Percentiles rank a stretch among this genome's conserved stretches.
phyloP scores from a whole-genome alignment of 2,113 vertebrate species.

The Malurus melanocephalus region DNA sequence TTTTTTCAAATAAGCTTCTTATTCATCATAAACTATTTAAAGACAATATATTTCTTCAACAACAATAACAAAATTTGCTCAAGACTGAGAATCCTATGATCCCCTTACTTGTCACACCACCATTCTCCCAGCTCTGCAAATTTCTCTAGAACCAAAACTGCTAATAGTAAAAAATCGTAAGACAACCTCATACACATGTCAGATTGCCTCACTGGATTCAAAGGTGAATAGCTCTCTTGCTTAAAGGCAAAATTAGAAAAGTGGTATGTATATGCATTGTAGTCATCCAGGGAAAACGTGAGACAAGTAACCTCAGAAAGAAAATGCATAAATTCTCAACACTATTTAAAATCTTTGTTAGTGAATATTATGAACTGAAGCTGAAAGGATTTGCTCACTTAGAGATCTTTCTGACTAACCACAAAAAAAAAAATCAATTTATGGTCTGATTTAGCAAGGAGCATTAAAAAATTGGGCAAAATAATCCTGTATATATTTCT shows the following conservation, averaged over 20 bases:
- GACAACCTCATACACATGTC: background rate
- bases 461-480: background rate
- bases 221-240: background rate
- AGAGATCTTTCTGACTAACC: background rate
- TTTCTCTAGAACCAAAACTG: background rate
- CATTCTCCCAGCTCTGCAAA: background rate
- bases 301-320: background rate
- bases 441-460: background rate
- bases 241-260: background rate
- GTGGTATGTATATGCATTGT: background rate
- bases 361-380: background rate
- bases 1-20: background rate
- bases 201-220: background rate
- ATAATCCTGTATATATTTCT: background rate
- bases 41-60: background rate
- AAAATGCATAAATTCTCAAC: background rate
- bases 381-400: background rate
- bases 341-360: background rate
- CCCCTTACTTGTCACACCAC: background rate
- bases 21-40: background rate
- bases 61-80: background rate
- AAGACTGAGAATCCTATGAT: background rate
- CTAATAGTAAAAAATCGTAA: background rate
- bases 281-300: background rate
- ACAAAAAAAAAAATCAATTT: background rate